phyloP scores from a whole-genome alignment of 2,888 invertebrate species.

The Drosophila pegasa region DNA sequence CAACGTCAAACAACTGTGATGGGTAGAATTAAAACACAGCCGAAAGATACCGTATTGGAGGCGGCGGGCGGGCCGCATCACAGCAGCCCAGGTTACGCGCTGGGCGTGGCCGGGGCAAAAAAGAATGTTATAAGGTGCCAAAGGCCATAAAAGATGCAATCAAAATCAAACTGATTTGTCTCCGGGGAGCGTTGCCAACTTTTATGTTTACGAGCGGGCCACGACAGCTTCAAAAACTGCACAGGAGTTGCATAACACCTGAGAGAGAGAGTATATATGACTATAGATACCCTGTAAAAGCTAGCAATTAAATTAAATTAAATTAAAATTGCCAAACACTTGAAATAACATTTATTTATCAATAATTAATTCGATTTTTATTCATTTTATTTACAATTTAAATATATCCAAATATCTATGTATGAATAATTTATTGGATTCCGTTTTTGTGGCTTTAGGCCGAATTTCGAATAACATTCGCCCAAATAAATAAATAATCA shows the following conservation, averaged over 20 bases:
- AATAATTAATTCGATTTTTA: not conserved
- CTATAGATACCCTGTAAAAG: slow-evolving; percentile 19
- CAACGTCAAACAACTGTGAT: slow-evolving; percentile 36
- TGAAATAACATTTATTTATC: no score
- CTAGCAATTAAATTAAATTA: not conserved
- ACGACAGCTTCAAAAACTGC: slow-evolving; percentile 22
- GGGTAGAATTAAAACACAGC: slow-evolving; percentile 47
- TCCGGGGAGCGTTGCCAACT: slow-evolving; percentile 76
- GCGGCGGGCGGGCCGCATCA: slow-evolving; percentile 15
- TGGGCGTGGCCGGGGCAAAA: slow-evolving; percentile 17
- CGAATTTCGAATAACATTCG: not conserved
- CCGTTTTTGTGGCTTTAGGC: not conserved
- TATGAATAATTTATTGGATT: slow-evolving; percentile 1
- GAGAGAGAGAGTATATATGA: no score
- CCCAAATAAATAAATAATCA: not conserved
- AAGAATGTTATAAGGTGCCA: slow-evolving; percentile 76
- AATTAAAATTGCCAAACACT: not conserved
- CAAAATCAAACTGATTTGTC: slow-evolving; percentile 81
- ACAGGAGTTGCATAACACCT: not conserved
- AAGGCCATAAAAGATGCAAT: slow-evolving; percentile 79
- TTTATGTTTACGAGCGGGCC: slow-evolving; percentile 70
- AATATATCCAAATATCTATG: slow-evolving; percentile 6
- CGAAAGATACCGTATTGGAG: slow-evolving; percentile 26
- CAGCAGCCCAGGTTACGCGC: slow-evolving; percentile 18
- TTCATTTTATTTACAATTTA: not conserved